phyloP scores from a whole-genome alignment of 2,113 vertebrate genomes.

The Erythrolamprus reginae region DNA sequence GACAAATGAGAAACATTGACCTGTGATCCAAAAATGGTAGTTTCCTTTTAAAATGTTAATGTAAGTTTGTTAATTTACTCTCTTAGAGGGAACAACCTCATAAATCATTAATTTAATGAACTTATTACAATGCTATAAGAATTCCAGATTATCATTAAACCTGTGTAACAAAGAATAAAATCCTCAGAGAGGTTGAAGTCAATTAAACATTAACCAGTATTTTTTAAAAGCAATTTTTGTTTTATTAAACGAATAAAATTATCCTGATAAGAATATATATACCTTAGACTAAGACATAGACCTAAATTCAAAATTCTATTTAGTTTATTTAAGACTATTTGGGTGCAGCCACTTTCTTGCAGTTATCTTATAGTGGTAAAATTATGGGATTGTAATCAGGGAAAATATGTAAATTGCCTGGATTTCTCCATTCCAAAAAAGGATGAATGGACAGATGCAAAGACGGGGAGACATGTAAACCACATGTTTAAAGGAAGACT shows the following conservation, averaged over 20 bases:
- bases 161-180: slow-evolving; percentile 10
- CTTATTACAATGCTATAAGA: slow-evolving; percentile 55
- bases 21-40: slow-evolving; percentile 26
- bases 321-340: neutral
- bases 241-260: neutral
- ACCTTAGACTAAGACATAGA: neutral
- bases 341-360: neutral
- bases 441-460: neutral
- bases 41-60: slow-evolving; percentile 52
- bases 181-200: slow-evolving; percentile 29
- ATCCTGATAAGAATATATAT: neutral
- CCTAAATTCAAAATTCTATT: neutral
- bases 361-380: neutral
- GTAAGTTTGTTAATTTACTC: slow-evolving; percentile 62
- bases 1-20: slow-evolving; percentile 42
- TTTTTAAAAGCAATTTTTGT: neutral
- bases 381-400: neutral
- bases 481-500: neutral
- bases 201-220: slow-evolving; percentile 51
- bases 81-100: slow-evolving; percentile 41
- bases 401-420: neutral
- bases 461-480: neutral
- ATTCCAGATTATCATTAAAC: slow-evolving; percentile 24
- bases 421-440: neutral
- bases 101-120: slow-evolving; percentile 51